These are phyloP conservation scores for Hiodon alosoides DNA, from an alignment of 2,113 vertebrate genomes.

Conservation along the genomic window DNA sequence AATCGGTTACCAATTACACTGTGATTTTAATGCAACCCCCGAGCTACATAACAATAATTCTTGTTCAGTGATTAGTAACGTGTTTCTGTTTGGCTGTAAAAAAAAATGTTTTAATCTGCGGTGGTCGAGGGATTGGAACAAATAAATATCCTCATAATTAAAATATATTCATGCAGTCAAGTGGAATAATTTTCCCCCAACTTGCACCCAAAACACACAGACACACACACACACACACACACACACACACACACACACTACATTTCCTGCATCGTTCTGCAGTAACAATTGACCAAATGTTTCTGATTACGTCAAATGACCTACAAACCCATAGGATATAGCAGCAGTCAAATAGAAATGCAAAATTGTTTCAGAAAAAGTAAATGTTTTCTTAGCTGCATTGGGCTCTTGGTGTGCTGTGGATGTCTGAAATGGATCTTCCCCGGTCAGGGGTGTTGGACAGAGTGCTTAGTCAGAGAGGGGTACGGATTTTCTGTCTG, in stretches of 20 bases:
- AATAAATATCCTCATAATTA: conserved; percentile 69
- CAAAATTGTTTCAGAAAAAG: not conserved
- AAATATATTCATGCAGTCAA: conserved; percentile 75
- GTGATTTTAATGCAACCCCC: conserved; percentile 98
- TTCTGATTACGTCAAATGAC: too few species aligned
- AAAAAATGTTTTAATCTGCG: conserved; percentile 80
- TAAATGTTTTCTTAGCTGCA: too few species aligned
- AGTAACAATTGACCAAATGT: too few species aligned
- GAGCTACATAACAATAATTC: conserved; percentile 99
- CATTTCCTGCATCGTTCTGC: too few species aligned
- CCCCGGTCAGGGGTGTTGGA: too few species aligned
- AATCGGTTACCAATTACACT: conserved; percentile 99
- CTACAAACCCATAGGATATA: not conserved
- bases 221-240: conserved; percentile 45
- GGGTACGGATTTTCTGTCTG: too few species aligned
- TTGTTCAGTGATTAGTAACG: conserved; percentile 91
- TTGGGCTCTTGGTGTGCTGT: too few species aligned
- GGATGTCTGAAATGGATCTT: too few species aligned
- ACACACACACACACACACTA: too few species aligned
- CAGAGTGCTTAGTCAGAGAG: too few species aligned
- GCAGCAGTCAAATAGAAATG: not conserved
- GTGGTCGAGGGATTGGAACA: conserved; percentile 62
- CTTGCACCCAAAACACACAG: too few species aligned
- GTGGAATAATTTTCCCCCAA: conserved; percentile 64
- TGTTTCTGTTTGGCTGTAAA: conserved; percentile 93